A percentile compares a stretch with the other conserved stretches of the same genome.
Evolutionary conservation across 2,113 vertebrate genomes (phyloP).

Genomic region (Pelvicachromis taeniatus): DNA sequence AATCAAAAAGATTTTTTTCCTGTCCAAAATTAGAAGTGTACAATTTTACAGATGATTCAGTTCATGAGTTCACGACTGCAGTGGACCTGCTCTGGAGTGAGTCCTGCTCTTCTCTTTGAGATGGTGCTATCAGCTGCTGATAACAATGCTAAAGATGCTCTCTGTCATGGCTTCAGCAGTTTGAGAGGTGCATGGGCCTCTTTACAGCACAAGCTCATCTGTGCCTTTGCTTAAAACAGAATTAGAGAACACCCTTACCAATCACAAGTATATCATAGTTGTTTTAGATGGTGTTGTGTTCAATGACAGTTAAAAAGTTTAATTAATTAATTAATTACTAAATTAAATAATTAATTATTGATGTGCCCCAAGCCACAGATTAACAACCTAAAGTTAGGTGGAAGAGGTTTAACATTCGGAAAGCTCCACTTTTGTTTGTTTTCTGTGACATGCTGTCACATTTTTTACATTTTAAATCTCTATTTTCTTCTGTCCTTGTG

Average conservation of each 20-base stretch:
- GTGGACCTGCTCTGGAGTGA: not conserved
- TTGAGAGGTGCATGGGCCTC: accelerated
- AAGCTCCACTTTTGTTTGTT: not conserved
- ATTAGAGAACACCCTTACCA: not conserved
- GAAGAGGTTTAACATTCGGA: not conserved
- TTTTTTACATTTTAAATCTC: no score
- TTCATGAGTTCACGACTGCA: not conserved
- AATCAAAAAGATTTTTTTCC: not conserved
- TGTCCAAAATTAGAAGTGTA: not conserved
- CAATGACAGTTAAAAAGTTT: not conserved
- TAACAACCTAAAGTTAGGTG: not conserved
- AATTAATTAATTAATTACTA: not conserved
- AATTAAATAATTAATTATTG: not conserved
- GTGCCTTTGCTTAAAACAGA: not conserved
- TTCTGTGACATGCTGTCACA: not conserved
- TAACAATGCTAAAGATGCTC: not conserved
- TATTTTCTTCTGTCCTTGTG: not conserved
- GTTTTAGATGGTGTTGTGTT: not conserved
- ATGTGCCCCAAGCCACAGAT: not conserved
- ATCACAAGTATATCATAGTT: not conserved
- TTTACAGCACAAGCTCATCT: not conserved
- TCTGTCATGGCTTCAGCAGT: not conserved
- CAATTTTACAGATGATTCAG: not conserved
- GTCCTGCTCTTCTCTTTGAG: not conserved
- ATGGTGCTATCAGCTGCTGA: not conserved